phyloP scores from a whole-genome alignment of 1,140 invertebrate species.

The Drosophila bipectinata region DNA sequence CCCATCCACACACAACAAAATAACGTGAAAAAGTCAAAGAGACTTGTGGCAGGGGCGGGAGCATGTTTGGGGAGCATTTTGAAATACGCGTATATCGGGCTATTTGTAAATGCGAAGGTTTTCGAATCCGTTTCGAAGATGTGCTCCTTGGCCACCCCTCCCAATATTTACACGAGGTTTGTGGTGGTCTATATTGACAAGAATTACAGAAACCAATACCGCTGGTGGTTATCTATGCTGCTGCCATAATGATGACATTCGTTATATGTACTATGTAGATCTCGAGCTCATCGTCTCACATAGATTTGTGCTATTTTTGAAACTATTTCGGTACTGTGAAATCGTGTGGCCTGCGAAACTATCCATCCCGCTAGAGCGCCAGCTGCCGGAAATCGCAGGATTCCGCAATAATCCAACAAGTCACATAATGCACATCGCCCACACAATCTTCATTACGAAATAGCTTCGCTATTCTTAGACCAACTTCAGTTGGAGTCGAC shows the following conservation, averaged over 20 bases:
- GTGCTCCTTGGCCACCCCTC: slow-evolving; percentile 13
- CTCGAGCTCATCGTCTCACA: slow-evolving; percentile 31
- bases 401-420: slow-evolving; percentile 29
- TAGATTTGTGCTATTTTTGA: slow-evolving; percentile 75
- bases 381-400: slow-evolving; percentile 33
- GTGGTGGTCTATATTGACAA: slow-evolving; percentile 2
- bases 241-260: background rate
- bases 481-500: slow-evolving; percentile 55
- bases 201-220: slow-evolving; percentile 48
- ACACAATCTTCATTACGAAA: slow-evolving; percentile 42
- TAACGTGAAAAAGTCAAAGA: background rate
- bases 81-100: slow-evolving; percentile 48
- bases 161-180: slow-evolving; percentile 48
- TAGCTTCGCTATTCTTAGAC: slow-evolving; percentile 28
- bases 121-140: slow-evolving; percentile 8
- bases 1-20: too few species aligned
- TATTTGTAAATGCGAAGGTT: slow-evolving; percentile 79
- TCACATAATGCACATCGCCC: slow-evolving; percentile 32
- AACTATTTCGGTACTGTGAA: slow-evolving; percentile 51
- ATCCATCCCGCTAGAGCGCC: slow-evolving; percentile 1
- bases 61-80: slow-evolving; percentile 19
- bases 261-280: background rate
- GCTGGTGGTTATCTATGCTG: slow-evolving; percentile 32
- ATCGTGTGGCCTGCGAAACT: slow-evolving; percentile 2
- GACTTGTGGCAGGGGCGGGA: slow-evolving; percentile 33